Percentiles rank a stretch among this genome's conserved stretches.
Evolutionary conservation across 2,888 invertebrate species (phyloP).

Genomic region (Lasioglossum calceatum): DNA sequence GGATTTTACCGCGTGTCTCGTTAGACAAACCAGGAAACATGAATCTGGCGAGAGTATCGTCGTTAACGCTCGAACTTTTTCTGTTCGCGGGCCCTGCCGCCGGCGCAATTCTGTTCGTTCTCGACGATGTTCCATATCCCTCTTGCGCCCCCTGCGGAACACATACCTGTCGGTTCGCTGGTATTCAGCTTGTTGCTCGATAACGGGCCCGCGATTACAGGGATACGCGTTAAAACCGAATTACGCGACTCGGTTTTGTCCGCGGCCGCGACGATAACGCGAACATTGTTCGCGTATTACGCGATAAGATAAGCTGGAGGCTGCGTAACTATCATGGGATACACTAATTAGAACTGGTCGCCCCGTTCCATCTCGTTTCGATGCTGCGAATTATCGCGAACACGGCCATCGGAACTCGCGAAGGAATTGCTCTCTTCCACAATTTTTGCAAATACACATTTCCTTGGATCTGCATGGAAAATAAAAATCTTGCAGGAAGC

Average conservation of each 20-base stretch:
- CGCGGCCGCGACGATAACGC: conserved; percentile 30
- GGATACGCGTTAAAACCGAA: conserved; percentile 60
- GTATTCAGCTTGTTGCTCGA: conserved; percentile 48
- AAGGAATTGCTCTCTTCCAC: background rate
- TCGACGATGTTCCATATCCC: conserved; percentile 13
- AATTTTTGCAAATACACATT: background rate
- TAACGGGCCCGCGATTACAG: conserved; percentile 55
- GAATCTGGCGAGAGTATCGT: conserved; percentile 3
- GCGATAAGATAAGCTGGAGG: conserved; percentile 56
- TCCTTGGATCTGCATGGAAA: too few relatives aligned
- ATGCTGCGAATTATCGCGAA: conserved; percentile 36
- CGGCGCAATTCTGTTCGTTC: background rate
- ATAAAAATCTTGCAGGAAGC: too few relatives aligned
- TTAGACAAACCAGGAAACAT: conserved; percentile 22
- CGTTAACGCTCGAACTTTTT: conserved; percentile 12
- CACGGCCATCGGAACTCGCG: conserved; percentile 36
- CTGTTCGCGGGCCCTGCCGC: background rate
- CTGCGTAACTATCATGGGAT: conserved; percentile 29
- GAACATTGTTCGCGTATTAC: conserved; percentile 57
- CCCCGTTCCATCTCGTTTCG: background rate
- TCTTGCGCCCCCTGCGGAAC: background rate
- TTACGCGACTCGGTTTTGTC: conserved; percentile 53
- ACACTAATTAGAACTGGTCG: conserved; percentile 53
- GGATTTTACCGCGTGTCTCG: background rate
- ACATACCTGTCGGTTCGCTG: conserved; percentile 26